Evolutionary conservation across 2,797 vertebrate genomes (phyloP), one percentile per base, ranked within the genome.

Genomic region (Prunella strophiata): DNA sequence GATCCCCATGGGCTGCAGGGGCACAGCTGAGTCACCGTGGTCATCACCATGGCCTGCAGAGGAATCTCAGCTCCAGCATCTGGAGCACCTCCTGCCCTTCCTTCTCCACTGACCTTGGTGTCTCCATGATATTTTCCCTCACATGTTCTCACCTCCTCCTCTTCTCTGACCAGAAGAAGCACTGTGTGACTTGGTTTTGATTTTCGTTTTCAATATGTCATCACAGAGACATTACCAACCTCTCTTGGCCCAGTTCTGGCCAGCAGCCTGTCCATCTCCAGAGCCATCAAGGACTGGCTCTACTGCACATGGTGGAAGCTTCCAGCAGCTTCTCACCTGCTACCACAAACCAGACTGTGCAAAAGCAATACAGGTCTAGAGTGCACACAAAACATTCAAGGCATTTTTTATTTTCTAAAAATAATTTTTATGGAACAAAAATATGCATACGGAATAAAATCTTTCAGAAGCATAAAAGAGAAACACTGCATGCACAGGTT

Each of bases 1-100:
- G 57, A 16, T 40, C 22, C 5, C 45, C 36, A 27, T 0, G 29
- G 47, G 45, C 13, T 62, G 30, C 38, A 62, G 48, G 18, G n/a
- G 25, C 32, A 30, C 25, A 29, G 74, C 74, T 63, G 4, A 6
- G 2, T 36, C 59, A 30, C 40, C 32, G 12, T 30, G 26, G 30
- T 22, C 30, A 17, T 62, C 74, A 52, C 32, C 59, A 54, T 0
- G 0, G 13, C 13, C 62, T 32, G n/a, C 22, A 47, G 11, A 2
- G 21, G 40, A 66, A 26, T 55, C 40, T 38, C 16, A 1, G 17
- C 62, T 78, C 40, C 2, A 2, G 32, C 0, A 0, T 13, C n/a
- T 47, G 51, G 27, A 38, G 22, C 27, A 32, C 5, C 14, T 66
- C 76, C 3, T 55, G 1, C 2, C 8, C 18, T 42, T 55, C 29